A percentile compares a stretch with the other conserved stretches of the same genome.
These are phyloP conservation scores for Cephus sareptanus DNA, from an alignment of 2,888 invertebrate genomes.

Conservation along the genomic window DNA sequence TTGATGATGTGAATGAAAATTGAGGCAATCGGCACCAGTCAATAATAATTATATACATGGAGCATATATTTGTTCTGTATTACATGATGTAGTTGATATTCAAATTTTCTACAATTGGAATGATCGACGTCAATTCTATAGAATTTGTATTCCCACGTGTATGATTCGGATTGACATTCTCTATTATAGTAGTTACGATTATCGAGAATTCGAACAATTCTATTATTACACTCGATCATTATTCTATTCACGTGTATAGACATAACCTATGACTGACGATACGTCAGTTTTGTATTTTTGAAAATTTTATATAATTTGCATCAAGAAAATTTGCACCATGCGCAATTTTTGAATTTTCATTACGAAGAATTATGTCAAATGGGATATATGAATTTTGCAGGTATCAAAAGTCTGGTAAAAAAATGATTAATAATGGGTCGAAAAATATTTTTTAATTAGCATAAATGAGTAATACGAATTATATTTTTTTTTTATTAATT, in stretches of 20 bases:
- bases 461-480: too few species aligned
- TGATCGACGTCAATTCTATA: background rate
- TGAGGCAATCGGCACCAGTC: too few species aligned
- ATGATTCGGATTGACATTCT: background rate
- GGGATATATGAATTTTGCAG: too few species aligned
- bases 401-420: too few species aligned
- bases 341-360: background rate
- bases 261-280: background rate
- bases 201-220: background rate
- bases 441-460: too few species aligned
- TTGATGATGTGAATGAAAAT: too few species aligned
- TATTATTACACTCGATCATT: background rate
- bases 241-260: background rate
- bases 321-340: conserved; percentile 23
- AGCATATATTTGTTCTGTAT: background rate
- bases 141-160: background rate
- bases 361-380: background rate
- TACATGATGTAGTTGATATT: background rate
- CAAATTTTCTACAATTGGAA: background rate
- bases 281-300: background rate
- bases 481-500: too few species aligned
- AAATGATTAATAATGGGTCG: too few species aligned
- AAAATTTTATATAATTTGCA: background rate
- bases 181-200: background rate
- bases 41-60: too few species aligned